These are phyloP conservation scores for Rhinoderma darwinii DNA, from an alignment of 2,113 vertebrate species.

Conservation along the genomic window DNA sequence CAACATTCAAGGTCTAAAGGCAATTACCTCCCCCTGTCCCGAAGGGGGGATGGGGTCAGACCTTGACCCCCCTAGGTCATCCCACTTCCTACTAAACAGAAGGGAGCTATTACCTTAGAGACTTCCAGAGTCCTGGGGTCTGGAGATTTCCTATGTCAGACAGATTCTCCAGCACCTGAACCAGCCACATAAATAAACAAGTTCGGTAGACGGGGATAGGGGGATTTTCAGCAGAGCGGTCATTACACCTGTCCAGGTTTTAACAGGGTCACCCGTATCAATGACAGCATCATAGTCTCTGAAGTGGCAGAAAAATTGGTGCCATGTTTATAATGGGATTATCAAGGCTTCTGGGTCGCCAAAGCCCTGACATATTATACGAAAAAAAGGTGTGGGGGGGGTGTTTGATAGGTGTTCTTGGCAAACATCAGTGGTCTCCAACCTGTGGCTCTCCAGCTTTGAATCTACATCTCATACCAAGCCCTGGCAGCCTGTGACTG, in stretches of 20 bases:
- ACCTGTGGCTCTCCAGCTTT: background rate
- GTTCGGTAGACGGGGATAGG: background rate
- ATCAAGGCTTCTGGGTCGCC: too few relatives aligned
- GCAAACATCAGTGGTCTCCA: background rate
- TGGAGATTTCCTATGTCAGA: background rate
- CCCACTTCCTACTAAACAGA: slow-evolving; percentile 51
- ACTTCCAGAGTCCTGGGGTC: slow-evolving; percentile 3
- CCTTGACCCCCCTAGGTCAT: slow-evolving; percentile 30
- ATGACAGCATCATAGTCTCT: background rate
- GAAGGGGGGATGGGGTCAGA: slow-evolving; percentile 22
- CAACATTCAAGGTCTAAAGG: slow-evolving; percentile 53
- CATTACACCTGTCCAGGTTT: background rate
- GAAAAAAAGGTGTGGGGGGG: too few relatives aligned
- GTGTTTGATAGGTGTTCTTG: too few relatives aligned
- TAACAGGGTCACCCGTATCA: background rate
- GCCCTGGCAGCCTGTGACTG: background rate
- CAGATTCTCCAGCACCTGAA: background rate
- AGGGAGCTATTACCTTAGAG: slow-evolving; percentile 52
- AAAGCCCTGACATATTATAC: too few relatives aligned
- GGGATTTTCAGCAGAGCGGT: background rate
- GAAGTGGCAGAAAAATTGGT: background rate
- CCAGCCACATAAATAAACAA: background rate
- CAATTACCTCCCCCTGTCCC: slow-evolving; percentile 13
- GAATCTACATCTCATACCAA: background rate
- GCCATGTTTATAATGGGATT: too few relatives aligned